A percentile compares a stretch with the other conserved stretches of the same genome.
These are phyloP conservation scores for Bombylius major DNA, from an alignment of 2,888 invertebrate genomes.

Conservation along the genomic window DNA sequence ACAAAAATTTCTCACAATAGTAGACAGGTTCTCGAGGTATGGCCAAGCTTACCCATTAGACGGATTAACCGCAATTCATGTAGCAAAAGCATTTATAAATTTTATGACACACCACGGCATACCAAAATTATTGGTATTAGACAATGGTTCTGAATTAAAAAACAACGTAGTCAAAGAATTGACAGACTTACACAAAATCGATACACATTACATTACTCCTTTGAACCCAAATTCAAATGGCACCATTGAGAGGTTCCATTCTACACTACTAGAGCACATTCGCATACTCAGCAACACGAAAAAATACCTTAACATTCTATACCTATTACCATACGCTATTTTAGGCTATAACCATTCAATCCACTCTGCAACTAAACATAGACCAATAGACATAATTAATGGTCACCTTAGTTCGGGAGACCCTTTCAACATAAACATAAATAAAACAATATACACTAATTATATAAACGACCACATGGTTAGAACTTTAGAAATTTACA, in stretches of 20 bases:
- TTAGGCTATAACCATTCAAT: too few species aligned
- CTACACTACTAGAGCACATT: background rate
- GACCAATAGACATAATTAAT: too few species aligned
- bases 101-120: background rate
- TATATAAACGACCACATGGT: too few species aligned
- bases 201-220: background rate
- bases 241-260: background rate
- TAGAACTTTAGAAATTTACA: too few species aligned
- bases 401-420: too few species aligned
- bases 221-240: background rate
- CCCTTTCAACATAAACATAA: too few species aligned
- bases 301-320: background rate
- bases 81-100: background rate
- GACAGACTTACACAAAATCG: background rate
- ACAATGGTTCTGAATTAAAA: background rate
- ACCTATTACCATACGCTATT: background rate
- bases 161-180: background rate
- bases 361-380: too few species aligned
- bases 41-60: background rate
- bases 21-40: background rate
- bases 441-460: too few species aligned
- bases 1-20: constrained; percentile 1
- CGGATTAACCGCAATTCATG: background rate
- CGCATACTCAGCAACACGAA: background rate
- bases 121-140: background rate